phyloP scores from a whole-genome alignment of 2,797 vertebrate genomes.

The Lemur catta region DNA sequence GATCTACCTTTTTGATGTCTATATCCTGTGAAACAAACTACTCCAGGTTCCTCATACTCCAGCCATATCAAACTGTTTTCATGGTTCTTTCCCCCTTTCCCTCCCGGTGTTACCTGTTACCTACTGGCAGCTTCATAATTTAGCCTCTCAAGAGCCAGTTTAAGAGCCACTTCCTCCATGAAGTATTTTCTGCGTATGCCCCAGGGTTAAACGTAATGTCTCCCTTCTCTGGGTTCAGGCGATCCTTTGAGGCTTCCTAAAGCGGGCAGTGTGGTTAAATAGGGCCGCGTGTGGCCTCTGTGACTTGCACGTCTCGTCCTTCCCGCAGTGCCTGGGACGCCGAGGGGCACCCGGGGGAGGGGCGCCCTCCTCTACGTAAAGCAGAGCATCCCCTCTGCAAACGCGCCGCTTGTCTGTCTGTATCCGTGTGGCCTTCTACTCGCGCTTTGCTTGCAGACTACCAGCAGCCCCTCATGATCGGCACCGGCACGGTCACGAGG shows the following conservation, averaged over 20 bases:
- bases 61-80: neutral
- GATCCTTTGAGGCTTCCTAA: neutral
- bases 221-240: too few relatives aligned
- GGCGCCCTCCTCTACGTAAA: neutral
- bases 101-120: neutral
- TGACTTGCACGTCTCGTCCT: neutral
- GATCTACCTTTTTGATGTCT: neutral
- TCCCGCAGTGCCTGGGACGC: neutral
- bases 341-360: neutral
- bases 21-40: neutral
- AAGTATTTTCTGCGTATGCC: neutral
- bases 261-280: neutral
- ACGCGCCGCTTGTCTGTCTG: too few relatives aligned
- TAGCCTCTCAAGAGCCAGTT: neutral
- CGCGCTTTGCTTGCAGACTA: slow-evolving; percentile 84
- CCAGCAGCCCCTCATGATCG: slow-evolving; percentile 90
- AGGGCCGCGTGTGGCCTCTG: accelerated
- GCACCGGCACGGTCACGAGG: slow-evolving; percentile 87
- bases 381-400: neutral
- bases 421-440: neutral
- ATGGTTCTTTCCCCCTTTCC: neutral
- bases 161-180: neutral
- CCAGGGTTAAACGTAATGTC: neutral
- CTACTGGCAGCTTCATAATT: neutral
- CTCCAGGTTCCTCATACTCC: neutral